Evolutionary conservation across 2,113 vertebrate genomes (phyloP).

Genomic region (Beaufortia kweichowensis): DNA sequence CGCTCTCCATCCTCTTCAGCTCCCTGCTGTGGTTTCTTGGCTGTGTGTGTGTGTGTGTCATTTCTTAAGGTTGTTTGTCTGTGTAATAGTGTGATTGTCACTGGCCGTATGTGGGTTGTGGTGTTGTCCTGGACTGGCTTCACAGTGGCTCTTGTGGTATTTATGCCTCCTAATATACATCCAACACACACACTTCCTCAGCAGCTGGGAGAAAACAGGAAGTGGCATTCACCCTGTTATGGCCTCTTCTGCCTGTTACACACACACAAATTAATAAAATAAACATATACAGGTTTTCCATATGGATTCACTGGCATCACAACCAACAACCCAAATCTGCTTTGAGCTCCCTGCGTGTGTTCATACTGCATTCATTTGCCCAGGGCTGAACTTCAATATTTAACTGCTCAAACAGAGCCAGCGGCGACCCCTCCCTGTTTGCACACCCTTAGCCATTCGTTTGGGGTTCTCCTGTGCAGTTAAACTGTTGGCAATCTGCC

Average conservation of each 20-base stretch:
- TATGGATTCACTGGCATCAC: neutral
- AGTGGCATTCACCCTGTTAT: constrained; percentile 61
- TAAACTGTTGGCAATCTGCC: constrained; percentile 14
- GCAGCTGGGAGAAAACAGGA: constrained; percentile 68
- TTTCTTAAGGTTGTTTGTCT: constrained; percentile 10
- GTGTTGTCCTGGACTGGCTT: constrained; percentile 34
- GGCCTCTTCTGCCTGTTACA: constrained; percentile 49
- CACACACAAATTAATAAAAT: constrained; percentile 9
- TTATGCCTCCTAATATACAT: constrained; percentile 5
- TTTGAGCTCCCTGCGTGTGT: neutral
- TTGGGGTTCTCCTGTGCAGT: constrained; percentile 1
- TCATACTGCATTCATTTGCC: neutral
- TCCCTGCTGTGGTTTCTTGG: constrained; percentile 47
- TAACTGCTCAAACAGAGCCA: constrained; percentile 27
- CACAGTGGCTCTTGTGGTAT: constrained; percentile 19
- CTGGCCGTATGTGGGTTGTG: neutral
- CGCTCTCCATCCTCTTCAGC: constrained; percentile 19
- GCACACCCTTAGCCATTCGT: neutral
- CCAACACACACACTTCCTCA: constrained; percentile 64
- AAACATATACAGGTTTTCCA: neutral
- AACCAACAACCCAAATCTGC: neutral
- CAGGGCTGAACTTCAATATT: neutral
- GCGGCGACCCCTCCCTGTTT: constrained; percentile 5
- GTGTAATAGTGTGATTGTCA: neutral
- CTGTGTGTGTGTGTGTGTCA: constrained; percentile 18